Conservation (phyloP, 1,140 invertebrate genomes). For the Lepidurus couesii region DNA sequence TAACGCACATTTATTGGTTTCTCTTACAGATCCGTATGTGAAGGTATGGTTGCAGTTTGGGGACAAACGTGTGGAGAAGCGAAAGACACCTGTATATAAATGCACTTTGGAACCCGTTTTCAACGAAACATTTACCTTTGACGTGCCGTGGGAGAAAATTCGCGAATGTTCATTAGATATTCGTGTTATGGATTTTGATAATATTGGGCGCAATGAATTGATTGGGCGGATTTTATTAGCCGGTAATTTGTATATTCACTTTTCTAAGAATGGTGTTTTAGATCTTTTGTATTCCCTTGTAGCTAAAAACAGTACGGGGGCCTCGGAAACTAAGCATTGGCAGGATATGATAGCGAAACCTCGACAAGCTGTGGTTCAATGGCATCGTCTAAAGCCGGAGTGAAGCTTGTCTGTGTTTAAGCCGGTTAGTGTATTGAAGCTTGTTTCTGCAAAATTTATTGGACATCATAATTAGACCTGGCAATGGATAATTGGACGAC, state of each 20-base stretch:
- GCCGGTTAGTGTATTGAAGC: background rate
- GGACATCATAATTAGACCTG: background rate
- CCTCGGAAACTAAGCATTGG: constrained; percentile 88
- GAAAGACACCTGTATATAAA: constrained; percentile 92
- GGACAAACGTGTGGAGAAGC: constrained; percentile 87
- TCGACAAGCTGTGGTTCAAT: constrained; percentile 82
- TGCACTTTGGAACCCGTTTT: constrained; percentile 87
- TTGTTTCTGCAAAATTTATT: background rate
- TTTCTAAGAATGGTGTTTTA: background rate
- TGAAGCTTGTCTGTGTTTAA: background rate
- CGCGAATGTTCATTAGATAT: constrained; percentile 84
- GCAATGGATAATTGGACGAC: background rate
- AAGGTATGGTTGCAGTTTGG: constrained; percentile 94
- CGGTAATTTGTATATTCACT: constrained; percentile 48
- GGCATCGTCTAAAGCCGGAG: constrained; percentile 55
- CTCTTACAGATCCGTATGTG: constrained; percentile 79
- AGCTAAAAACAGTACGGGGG: constrained; percentile 86
- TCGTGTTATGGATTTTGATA: constrained; percentile 92
- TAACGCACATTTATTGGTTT: background rate
- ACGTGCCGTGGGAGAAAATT: constrained; percentile 90
- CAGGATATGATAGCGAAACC: constrained; percentile 95
- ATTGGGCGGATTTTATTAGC: constrained; percentile 82
- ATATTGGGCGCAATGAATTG: constrained; percentile 85
- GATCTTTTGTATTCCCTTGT: constrained; percentile 42
- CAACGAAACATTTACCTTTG: constrained; percentile 88